Evolutionary conservation across 1,140 invertebrate species (phyloP), one percentile per base, ranked within the genome.

Genomic region (Nilaparvata lugens): DNA sequence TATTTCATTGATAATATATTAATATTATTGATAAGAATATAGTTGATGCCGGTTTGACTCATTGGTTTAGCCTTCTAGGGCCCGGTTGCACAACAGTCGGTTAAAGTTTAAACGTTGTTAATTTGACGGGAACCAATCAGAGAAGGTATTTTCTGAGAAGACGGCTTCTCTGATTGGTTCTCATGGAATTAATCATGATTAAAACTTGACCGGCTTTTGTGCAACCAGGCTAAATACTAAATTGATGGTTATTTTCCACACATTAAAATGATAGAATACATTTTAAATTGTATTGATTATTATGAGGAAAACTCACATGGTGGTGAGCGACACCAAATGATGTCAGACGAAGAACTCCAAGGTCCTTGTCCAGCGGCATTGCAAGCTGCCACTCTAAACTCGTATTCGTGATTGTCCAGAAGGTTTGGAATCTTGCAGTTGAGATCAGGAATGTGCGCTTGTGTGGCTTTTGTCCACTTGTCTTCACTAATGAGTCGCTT

Each of bases 351-450:
- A 59, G 90, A 86, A 67, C 92, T 95, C 79, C 83, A 98, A 11
- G 88, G 86, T 38, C 95, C 94, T 73, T 93, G 90, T 0, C 94
- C 95, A 25, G 94, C 96, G 38, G 92, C 91, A 75, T 98, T 98
- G n/a, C 95, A 77, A 23, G 95, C 96, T 5, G 92, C 87, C 0
- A 98, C 95, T 58, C 96, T 81, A 81, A 99, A 98, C 72, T 99
- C 96, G 70, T 98, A 98, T 70, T 96, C 91, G 57, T 93, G 89
- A 72, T 97, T 95, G 72, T 97, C 93, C 61, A 93, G 90, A 14
- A 99, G 76, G 62, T 89, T 91, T 51, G 84, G 87, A 13, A 96
- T 89, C 67, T 84, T 89, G 69, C 87, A 85, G 3, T 82, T 87
- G 2, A 88, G 81, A 66, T 94, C 91, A 57, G 86, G 85, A 65